Base-by-base conservation (phyloP, 35 echinoderm and acorn worm species). In the Apostichopus japonicus region DNA sequence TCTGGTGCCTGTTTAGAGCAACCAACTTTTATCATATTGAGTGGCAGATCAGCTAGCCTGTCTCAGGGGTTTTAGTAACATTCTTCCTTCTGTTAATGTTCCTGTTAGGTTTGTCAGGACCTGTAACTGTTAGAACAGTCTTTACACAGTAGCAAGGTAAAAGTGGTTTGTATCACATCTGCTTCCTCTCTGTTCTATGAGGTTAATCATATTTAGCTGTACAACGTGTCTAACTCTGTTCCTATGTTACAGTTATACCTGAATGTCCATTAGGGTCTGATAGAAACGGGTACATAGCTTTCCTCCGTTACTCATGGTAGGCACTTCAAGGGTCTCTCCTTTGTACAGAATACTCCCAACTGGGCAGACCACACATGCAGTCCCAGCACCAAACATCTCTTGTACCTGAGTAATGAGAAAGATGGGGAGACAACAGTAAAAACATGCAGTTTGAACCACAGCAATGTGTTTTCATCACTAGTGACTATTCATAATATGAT, bases 361-460 rank as follows among this genome's bases (percentile, higher is more conserved):
- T n/a, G 97, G 97, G 83, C 97, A 99, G 53, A 99, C 97, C 9
- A 99, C 97, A 92, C 97, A 99, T 0, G 97, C 97, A 75, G 97
- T 99, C 53, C 97, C 97, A 10, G 97, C 97, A 89, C 97, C 97
- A 95, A 99, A 99, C 51, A 99, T 93, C 86, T 99, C 97, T 77
- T 95, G 53, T 13, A 99, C 83, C 97, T 99, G 84, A 23, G n/a
- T 14, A 51, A 70, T 14, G 21, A 87, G 25, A 19, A 13, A 91
- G 55, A 14, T 33, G 19, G 15, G 1, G 78, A 80, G 14, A 53
- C 10, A 80, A 3, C 1, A 44, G 33, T 44, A 4, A 44, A 44
- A 44, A 44, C 0, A 44, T 1, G 27, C 0, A 33, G 27, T 33
- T 33, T 33, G 27, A 33, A 33, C 27, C 4, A 44, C 33, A 44